Conservation (phyloP, 1,140 invertebrate genomes). For the Brachionus sp. region DNA sequence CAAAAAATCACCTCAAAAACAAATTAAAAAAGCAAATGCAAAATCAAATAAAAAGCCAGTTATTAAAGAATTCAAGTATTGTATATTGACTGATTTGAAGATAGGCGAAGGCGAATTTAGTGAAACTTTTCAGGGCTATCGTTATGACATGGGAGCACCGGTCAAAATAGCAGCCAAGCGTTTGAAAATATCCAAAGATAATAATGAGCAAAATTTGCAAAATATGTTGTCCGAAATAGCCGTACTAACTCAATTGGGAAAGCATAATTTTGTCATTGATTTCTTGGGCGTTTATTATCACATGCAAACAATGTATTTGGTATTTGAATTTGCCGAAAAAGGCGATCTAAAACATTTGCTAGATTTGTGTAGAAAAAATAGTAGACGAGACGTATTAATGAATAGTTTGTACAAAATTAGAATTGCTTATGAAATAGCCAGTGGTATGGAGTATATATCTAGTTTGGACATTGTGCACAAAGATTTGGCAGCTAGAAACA, state of each 20-base stretch:
- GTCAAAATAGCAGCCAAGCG: constrained; percentile 43
- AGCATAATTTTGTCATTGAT: constrained; percentile 33
- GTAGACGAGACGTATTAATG: not conserved
- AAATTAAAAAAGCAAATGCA: not conserved
- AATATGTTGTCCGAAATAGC: constrained; percentile 25
- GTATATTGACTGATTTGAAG: constrained; percentile 44
- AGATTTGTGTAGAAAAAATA: constrained; percentile 22
- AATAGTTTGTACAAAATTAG: constrained; percentile 26
- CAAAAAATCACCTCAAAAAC: not conserved
- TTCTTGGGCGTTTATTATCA: constrained; percentile 13
- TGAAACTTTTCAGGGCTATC: constrained; percentile 37
- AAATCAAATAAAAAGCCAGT: constrained; percentile 11
- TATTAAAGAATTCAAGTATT: constrained; percentile 31
- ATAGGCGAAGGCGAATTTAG: constrained; percentile 42
- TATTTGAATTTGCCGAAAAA: constrained; percentile 34
- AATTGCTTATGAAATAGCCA: constrained; percentile 73
- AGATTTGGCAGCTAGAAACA: constrained; percentile 79
- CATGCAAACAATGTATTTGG: not conserved
- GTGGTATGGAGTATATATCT: constrained; percentile 63
- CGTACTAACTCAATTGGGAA: not conserved
- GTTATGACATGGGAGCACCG: constrained; percentile 42
- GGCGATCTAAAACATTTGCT: constrained; percentile 27
- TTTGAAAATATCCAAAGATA: constrained; percentile 27
- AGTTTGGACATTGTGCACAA: constrained; percentile 64
- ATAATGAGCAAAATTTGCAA: constrained; percentile 9